A percentile compares a stretch with the other conserved stretches of the same genome.
Conservation (phyloP, 2,888 invertebrate species). For the Acholoe squamosa region DNA sequence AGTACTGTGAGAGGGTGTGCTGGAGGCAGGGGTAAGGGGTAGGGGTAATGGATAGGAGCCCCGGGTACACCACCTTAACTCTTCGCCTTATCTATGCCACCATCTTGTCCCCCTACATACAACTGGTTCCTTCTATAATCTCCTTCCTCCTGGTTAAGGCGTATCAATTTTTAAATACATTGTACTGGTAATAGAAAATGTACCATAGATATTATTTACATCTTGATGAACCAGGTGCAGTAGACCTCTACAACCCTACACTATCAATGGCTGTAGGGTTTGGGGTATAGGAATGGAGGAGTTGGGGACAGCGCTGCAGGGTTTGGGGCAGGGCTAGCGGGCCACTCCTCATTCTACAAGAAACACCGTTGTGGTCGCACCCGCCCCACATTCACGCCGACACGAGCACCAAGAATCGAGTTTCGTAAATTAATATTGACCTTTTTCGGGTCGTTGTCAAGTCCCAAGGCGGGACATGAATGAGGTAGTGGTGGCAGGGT, state of each 20-base stretch:
- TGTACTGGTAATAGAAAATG: too few species aligned
- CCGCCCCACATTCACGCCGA: constrained; percentile 16
- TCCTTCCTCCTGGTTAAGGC: neutral
- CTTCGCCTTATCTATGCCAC: too few species aligned
- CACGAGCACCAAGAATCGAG: constrained; percentile 52
- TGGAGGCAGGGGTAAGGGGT: neutral
- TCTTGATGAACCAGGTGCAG: too few species aligned
- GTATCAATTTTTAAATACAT: too few species aligned
- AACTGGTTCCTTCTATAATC: too few species aligned
- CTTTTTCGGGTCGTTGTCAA: neutral
- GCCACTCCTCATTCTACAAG: neutral
- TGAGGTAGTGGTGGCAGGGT: neutral
- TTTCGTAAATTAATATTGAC: constrained; percentile 61
- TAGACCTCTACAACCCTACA: too few species aligned
- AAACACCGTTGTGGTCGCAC: constrained; percentile 20
- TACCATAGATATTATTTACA: too few species aligned
- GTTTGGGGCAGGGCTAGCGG: too few species aligned
- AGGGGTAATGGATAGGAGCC: neutral
- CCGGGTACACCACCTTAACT: neutral
- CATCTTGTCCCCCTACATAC: too few species aligned
- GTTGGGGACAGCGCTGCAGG: too few species aligned
- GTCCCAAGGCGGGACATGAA: neutral
- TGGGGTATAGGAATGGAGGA: too few species aligned
- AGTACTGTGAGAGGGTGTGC: constrained; percentile 12
- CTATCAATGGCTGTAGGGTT: too few species aligned